These are phyloP conservation scores for Pristionchus fissidentatus DNA, from an alignment of 2,888 invertebrate genomes.

Conservation along the genomic window DNA sequence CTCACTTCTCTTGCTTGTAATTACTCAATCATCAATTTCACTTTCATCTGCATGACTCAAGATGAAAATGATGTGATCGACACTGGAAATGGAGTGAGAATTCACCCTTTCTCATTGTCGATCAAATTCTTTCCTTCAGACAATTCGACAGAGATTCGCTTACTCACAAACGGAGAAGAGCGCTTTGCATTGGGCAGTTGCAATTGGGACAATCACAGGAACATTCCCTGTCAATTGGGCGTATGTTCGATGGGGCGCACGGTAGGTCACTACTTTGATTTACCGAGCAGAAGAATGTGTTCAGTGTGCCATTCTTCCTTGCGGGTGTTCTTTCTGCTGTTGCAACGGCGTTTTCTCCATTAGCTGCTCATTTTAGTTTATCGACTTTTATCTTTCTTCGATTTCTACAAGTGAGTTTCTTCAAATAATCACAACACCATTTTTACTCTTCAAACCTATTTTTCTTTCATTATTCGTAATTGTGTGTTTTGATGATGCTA, in stretches of 20 bases:
- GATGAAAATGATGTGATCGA: constrained; percentile 31
- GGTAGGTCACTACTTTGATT: constrained; percentile 49
- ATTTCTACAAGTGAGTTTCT: constrained; percentile 43
- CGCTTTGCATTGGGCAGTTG: constrained; percentile 67
- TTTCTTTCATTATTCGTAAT: neutral
- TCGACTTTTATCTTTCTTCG: constrained; percentile 1
- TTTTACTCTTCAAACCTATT: neutral
- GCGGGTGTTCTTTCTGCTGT: constrained; percentile 35
- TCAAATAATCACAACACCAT: neutral
- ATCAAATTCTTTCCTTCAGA: constrained; percentile 50
- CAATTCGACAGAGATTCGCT: constrained; percentile 58
- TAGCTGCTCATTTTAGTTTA: constrained; percentile 43
- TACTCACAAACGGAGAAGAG: constrained; percentile 64
- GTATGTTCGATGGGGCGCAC: constrained; percentile 66
- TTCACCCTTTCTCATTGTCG: neutral
- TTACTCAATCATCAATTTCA: constrained; percentile 45
- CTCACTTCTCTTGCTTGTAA: constrained; percentile 39
- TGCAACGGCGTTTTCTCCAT: constrained; percentile 29
- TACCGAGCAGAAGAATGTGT: neutral
- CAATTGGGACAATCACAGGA: constrained; percentile 67
- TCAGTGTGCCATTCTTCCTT: constrained; percentile 44
- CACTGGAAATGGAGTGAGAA: constrained; percentile 36
- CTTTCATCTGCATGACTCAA: constrained; percentile 46
- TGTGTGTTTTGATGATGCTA: neutral
- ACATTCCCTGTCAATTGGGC: constrained; percentile 67